Percentiles rank a stretch among this genome's conserved stretches.
Evolutionary conservation across 2,113 vertebrate genomes (phyloP).

Genomic region (Campylorhamphus procurvoides): DNA sequence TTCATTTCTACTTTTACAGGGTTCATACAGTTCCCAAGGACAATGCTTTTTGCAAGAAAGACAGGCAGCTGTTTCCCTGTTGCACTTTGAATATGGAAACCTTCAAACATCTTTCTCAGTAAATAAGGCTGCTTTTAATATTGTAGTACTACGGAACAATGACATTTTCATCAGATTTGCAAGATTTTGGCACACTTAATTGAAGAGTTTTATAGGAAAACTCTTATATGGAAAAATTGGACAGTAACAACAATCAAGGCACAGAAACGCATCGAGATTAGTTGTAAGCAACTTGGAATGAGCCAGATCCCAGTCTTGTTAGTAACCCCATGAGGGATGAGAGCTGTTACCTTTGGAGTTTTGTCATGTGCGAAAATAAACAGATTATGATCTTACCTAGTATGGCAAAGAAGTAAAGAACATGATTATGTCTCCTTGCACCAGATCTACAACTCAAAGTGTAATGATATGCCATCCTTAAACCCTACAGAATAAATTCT

Average conservation of each 20-base stretch:
- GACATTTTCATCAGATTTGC: neutral
- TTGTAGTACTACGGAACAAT: neutral
- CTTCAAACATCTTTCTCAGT: neutral
- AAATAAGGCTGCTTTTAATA: neutral
- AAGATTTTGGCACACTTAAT: neutral
- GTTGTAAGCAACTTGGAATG: neutral
- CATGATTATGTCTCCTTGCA: neutral
- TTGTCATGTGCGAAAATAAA: neutral
- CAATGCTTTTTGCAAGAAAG: neutral
- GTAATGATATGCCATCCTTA: neutral
- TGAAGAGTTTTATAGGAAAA: neutral
- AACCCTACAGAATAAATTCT: neutral
- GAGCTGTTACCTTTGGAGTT: neutral
- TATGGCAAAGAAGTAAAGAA: neutral
- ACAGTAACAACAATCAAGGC: neutral
- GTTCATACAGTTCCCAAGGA: neutral
- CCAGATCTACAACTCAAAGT: neutral
- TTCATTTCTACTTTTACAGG: neutral
- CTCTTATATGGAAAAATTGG: neutral
- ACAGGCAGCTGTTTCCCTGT: neutral
- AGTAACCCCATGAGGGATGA: neutral
- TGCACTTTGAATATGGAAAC: neutral
- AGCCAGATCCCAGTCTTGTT: neutral
- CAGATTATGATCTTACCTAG: neutral
- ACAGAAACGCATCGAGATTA: neutral